phyloP scores from a whole-genome alignment of 2,797 vertebrate species.

The Cuculus canorus region DNA sequence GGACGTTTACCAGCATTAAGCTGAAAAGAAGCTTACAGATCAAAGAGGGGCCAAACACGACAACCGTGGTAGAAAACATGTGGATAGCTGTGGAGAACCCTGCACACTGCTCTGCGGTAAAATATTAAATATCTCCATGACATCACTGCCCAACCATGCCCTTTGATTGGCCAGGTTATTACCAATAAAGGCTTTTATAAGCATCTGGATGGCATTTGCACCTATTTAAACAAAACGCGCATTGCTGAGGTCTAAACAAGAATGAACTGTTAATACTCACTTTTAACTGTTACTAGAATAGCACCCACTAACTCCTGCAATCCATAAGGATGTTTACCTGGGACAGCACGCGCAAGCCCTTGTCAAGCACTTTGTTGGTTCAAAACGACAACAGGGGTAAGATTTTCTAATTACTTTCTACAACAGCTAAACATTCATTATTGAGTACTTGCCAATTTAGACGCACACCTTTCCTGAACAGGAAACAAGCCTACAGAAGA shows the following conservation, averaged over 20 bases:
- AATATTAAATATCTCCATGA: conserved; percentile 81
- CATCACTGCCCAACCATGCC: conserved; percentile 76
- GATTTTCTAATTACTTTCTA: neutral
- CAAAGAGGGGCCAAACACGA: conserved; percentile 79
- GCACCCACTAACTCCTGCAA: conserved; percentile 78
- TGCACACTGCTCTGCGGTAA: conserved; percentile 75
- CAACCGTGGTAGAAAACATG: conserved; percentile 74
- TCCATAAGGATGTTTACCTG: conserved; percentile 58
- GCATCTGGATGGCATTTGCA: conserved; percentile 89
- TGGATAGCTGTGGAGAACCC: conserved; percentile 67
- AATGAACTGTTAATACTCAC: conserved; percentile 84
- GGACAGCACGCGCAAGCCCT: conserved; percentile 44
- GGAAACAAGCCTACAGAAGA: neutral
- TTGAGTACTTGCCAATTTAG: neutral
- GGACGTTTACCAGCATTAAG: conserved; percentile 80
- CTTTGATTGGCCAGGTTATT: conserved; percentile 81
- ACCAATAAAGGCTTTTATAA: conserved; percentile 80
- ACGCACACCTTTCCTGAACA: neutral
- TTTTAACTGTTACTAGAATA: conserved; percentile 82
- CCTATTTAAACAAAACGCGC: conserved; percentile 85
- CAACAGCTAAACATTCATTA: neutral
- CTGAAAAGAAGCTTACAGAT: conserved; percentile 78
- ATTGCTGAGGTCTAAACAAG: conserved; percentile 80
- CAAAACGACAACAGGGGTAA: neutral
- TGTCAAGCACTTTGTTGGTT: neutral